Conservation (phyloP, 2,113 vertebrate species). For the Gadus macrocephalus region DNA sequence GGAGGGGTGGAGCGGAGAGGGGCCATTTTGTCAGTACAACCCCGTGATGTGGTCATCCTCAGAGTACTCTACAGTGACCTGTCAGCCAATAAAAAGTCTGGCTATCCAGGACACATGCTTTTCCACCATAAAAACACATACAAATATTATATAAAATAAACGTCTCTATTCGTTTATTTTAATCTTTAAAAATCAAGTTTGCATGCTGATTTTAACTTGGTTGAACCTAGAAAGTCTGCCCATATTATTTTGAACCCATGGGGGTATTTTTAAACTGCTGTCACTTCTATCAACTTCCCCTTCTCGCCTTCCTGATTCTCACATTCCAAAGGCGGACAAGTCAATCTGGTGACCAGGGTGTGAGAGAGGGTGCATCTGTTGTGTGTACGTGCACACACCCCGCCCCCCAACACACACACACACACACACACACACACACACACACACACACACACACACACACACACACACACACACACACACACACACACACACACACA, state of each 20-base stretch:
- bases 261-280: constrained; percentile 62
- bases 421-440: not conserved
- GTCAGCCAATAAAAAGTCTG: not conserved
- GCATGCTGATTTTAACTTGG: no score
- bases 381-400: not conserved
- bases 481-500: not conserved
- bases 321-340: constrained; percentile 41
- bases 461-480: no score
- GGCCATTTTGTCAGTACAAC: not conserved
- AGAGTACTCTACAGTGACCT: no score
- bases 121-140: no score
- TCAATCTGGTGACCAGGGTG: constrained; percentile 21
- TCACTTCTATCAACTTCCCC: constrained; percentile 35
- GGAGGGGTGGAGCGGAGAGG: not conserved
- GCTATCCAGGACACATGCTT: no score
- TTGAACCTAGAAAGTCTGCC: no score
- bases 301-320: constrained; percentile 23
- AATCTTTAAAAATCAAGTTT: no score
- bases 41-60: not conserved
- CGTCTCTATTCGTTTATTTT: no score
- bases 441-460: not conserved
- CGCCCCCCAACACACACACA: no score
- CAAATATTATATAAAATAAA: no score
- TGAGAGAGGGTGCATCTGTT: constrained; percentile 5
- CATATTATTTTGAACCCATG: no score